Evolutionary conservation across 1,140 invertebrate genomes (phyloP).

Genomic region (Monomorium pharaonis): DNA sequence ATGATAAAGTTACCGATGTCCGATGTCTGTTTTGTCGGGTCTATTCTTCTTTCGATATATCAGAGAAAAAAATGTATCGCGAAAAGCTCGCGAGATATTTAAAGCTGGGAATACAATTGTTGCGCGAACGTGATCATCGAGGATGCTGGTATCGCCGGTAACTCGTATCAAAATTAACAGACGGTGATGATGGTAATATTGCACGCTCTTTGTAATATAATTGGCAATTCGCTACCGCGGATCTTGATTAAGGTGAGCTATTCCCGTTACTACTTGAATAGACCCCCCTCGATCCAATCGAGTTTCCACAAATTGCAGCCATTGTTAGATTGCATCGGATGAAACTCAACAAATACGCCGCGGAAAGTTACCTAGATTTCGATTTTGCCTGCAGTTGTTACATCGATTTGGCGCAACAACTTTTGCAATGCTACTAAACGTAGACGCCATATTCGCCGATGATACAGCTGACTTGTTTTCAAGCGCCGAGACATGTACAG

Average conservation of each 20-base stretch:
- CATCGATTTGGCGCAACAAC: conserved; percentile 12
- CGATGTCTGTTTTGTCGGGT: background rate
- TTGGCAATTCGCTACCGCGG: conserved; percentile 61
- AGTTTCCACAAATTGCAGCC: conserved; percentile 57
- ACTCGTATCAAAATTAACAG: conserved; percentile 61
- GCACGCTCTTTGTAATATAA: conserved; percentile 65
- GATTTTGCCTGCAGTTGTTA: conserved; percentile 35
- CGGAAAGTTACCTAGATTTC: conserved; percentile 41
- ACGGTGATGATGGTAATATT: conserved; percentile 68
- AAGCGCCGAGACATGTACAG: background rate
- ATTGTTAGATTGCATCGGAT: conserved; percentile 51
- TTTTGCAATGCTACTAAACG: conserved; percentile 4
- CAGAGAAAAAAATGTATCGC: background rate
- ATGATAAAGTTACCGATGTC: background rate
- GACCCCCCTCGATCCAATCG: conserved; percentile 27
- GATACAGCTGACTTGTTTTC: background rate
- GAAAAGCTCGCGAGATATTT: background rate
- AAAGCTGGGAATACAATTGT: background rate
- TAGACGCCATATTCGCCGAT: background rate
- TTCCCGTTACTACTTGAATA: conserved; percentile 56
- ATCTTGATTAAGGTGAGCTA: conserved; percentile 67
- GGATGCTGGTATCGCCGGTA: background rate
- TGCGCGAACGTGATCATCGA: background rate
- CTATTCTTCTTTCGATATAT: background rate
- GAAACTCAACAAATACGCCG: conserved; percentile 29